phyloP scores from a whole-genome alignment of 92 coral and sea anemone genomes.

The Parazoanthus darwini region DNA sequence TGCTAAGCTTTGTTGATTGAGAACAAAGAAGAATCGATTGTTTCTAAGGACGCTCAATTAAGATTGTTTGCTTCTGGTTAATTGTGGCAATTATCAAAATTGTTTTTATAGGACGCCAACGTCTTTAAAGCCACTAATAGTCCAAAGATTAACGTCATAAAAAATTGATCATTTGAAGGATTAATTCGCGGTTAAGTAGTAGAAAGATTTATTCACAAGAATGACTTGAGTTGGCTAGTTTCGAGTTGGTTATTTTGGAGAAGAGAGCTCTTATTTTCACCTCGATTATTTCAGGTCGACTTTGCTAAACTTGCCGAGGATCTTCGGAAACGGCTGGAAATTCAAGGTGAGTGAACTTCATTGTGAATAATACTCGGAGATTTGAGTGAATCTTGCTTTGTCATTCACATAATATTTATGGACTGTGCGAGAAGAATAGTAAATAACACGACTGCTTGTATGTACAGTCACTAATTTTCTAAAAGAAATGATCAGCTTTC shows the following conservation, averaged over 20 bases:
- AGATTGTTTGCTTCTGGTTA: neutral
- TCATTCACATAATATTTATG: neutral
- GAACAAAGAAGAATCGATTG: neutral
- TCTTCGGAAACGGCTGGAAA: slow-evolving; percentile 65
- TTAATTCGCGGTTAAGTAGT: neutral
- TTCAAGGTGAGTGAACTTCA: slow-evolving; percentile 54
- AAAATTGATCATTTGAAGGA: neutral
- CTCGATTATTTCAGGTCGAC: slow-evolving; percentile 60
- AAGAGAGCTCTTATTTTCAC: neutral
- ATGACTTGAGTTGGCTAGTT: neutral
- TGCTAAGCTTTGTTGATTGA: neutral
- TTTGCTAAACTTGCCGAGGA: slow-evolving; percentile 78
- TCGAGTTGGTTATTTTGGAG: neutral
- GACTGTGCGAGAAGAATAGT: neutral
- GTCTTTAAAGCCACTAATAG: neutral
- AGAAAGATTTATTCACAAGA: neutral
- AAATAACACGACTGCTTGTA: no score
- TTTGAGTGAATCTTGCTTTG: neutral
- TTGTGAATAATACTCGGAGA: neutral
- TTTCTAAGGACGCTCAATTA: neutral
- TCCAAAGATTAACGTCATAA: slow-evolving; percentile 13
- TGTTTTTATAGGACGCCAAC: neutral
- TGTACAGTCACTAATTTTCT: no score
- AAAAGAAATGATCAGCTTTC: neutral
- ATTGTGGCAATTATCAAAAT: neutral